Percentiles rank a stretch among this genome's conserved stretches.
Evolutionary conservation across 1,140 invertebrate genomes (phyloP).

Genomic region (Parasteatoda tepidariorum): DNA sequence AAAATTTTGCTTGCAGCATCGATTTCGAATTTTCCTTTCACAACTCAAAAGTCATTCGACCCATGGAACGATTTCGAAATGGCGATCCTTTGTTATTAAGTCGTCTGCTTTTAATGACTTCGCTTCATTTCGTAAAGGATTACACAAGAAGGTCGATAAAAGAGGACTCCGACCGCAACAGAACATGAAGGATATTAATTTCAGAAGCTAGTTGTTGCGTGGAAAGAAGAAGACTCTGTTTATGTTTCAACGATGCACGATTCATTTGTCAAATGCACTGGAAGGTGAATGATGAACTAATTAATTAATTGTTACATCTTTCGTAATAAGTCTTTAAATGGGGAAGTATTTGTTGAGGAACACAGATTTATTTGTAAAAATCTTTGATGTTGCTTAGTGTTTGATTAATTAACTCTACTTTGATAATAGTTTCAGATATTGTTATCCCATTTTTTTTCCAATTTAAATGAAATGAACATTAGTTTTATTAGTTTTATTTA

Average conservation of each 20-base stretch:
- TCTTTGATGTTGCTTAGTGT: too few relatives aligned
- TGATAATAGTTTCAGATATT: too few relatives aligned
- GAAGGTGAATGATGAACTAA: background rate
- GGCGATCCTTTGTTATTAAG: background rate
- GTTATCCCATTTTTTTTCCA: too few relatives aligned
- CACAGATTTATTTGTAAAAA: too few relatives aligned
- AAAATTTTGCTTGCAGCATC: background rate
- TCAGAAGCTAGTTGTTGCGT: background rate
- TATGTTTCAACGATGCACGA: background rate
- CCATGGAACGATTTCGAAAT: slow-evolving; percentile 16
- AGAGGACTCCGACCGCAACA: background rate
- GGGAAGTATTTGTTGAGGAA: too few relatives aligned
- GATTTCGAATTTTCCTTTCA: slow-evolving; percentile 35
- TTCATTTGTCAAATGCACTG: background rate
- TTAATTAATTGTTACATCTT: too few relatives aligned
- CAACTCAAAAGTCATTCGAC: background rate
- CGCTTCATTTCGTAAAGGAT: slow-evolving; percentile 1
- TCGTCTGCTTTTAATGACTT: background rate
- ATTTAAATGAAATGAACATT: too few relatives aligned
- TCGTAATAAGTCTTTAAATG: too few relatives aligned
- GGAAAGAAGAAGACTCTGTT: background rate
- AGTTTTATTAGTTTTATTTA: too few relatives aligned
- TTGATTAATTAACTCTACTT: too few relatives aligned
- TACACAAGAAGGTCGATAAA: background rate
- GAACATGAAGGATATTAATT: background rate